These are phyloP conservation scores for Rhinophrynus dorsalis DNA, from an alignment of 2,797 vertebrate genomes.

Conservation along the genomic window DNA sequence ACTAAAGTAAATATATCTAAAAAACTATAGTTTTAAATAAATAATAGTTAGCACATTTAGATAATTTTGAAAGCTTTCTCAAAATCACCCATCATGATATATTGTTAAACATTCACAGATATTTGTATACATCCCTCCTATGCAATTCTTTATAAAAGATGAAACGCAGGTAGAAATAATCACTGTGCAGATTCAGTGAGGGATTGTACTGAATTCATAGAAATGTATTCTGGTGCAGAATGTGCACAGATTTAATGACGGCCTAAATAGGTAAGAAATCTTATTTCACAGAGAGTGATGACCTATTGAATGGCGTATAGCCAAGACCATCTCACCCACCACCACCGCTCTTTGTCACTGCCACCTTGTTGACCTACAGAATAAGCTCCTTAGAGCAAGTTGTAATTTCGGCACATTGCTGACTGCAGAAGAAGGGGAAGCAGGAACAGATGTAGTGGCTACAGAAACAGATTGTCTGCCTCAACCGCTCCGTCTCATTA, in stretches of 20 bases:
- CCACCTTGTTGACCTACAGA: not conserved
- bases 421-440: conserved; percentile 14
- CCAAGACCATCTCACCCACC: not conserved
- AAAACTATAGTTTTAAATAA: too few relatives aligned
- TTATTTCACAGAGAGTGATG: not conserved
- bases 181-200: too few relatives aligned
- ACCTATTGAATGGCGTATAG: not conserved
- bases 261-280: not conserved
- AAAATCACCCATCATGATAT: too few relatives aligned
- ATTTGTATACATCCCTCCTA: too few relatives aligned
- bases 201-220: not conserved
- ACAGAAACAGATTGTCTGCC: conserved; percentile 44
- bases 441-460: conserved; percentile 33
- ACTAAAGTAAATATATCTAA: too few relatives aligned
- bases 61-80: too few relatives aligned
- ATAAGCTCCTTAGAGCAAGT: not conserved
- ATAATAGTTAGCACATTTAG: too few relatives aligned
- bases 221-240: not conserved
- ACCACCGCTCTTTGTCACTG: not conserved
- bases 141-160: too few relatives aligned
- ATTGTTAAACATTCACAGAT: too few relatives aligned
- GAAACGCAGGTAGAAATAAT: not conserved
- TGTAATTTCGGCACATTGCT: not conserved
- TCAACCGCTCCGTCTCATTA: conserved; percentile 39
- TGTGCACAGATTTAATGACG: not conserved